phyloP scores from a whole-genome alignment of 2,113 vertebrate genomes.

The Colius striatus region DNA sequence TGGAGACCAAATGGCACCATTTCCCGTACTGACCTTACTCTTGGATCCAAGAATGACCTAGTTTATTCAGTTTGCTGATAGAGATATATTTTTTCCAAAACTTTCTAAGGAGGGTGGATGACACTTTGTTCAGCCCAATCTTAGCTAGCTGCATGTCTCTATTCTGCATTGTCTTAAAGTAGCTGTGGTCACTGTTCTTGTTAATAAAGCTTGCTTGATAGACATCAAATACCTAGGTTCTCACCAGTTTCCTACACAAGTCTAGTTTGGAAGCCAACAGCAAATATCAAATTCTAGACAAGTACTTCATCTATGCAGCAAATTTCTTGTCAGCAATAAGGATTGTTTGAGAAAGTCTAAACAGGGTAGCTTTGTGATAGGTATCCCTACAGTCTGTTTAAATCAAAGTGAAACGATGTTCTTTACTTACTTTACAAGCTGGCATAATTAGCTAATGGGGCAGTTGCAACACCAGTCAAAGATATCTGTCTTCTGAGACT shows the following conservation, averaged over 20 bases:
- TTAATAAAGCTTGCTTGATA: not conserved
- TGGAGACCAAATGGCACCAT: not conserved
- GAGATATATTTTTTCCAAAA: not conserved
- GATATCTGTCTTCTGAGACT: slow-evolving; percentile 18
- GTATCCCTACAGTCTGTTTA: not conserved
- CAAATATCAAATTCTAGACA: not conserved
- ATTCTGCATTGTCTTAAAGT: not conserved
- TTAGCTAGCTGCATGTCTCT: not conserved
- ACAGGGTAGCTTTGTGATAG: not conserved
- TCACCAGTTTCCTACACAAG: not conserved
- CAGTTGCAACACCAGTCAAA: not conserved
- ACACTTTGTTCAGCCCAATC: not conserved
- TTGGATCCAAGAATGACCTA: not conserved
- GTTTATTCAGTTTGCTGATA: not conserved
- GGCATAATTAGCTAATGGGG: not conserved
- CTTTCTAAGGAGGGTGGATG: not conserved
- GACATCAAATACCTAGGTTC: not conserved
- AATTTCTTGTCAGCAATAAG: not conserved
- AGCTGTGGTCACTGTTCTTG: not conserved
- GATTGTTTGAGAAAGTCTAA: not conserved
- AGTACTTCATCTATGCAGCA: not conserved
- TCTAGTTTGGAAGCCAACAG: not conserved
- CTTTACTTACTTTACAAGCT: not conserved
- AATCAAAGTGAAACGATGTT: not conserved
- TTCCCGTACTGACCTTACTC: not conserved